Evolutionary conservation across 2,797 vertebrate species (phyloP).

Genomic region (Intellagama lesueurii): DNA sequence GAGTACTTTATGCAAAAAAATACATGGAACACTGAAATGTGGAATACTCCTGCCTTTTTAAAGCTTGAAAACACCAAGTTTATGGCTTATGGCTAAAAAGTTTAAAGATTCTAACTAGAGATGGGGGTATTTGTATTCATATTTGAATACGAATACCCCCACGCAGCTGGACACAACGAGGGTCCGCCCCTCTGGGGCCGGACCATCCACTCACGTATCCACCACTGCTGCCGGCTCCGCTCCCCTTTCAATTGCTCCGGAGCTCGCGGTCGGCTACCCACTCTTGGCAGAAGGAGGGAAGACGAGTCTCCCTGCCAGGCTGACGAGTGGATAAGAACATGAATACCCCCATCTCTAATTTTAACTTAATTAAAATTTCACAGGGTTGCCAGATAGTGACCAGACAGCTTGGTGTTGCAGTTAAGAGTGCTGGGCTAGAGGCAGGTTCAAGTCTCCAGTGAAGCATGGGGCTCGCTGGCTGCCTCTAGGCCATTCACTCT

Average conservation of each 20-base stretch:
- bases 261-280: too few relatives aligned
- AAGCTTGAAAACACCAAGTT: neutral
- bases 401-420: neutral
- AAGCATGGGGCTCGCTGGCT: neutral
- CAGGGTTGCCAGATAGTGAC: neutral
- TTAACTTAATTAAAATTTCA: neutral
- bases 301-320: too few relatives aligned
- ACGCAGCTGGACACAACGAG: too few relatives aligned
- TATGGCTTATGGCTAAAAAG: neutral
- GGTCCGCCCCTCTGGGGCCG: too few relatives aligned
- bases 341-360: too few relatives aligned
- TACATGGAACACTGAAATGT: neutral
- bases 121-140: neutral
- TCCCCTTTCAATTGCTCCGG: too few relatives aligned
- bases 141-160: too few relatives aligned
- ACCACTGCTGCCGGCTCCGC: too few relatives aligned
- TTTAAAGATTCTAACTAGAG: neutral
- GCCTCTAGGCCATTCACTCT: neutral
- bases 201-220: too few relatives aligned
- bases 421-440: neutral
- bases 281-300: too few relatives aligned
- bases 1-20: neutral
- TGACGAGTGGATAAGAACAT: too few relatives aligned
- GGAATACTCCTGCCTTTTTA: neutral
- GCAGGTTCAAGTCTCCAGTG: neutral